Base-by-base conservation (phyloP, 2,113 vertebrate species). In the Hippocampus abdominalis region DNA sequence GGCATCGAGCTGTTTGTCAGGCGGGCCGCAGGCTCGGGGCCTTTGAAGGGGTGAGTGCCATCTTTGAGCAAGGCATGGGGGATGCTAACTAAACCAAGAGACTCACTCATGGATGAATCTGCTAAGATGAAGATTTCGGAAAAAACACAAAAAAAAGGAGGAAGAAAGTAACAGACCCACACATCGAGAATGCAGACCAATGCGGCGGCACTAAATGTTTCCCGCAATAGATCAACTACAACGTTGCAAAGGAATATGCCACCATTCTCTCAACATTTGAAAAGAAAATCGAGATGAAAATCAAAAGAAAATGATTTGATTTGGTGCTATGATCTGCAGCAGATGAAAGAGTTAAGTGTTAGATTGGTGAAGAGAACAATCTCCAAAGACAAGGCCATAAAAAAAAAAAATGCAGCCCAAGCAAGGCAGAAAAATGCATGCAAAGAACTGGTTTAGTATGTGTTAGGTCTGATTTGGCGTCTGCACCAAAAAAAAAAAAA, bases 11-110 rank as follows among this genome's bases (percentile, higher is more conserved):
- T 96, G 96, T 97, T 96, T 96, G 95, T 94, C 87, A 90, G 92
- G 92, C 90, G 93, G 96, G 95, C 94, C 95, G 95, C 97, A 98
- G 95, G 95, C 96, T 98, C 94, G 87, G 92, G 94, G 97, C 95
- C 97, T 94, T 98, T 98, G 95, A 98, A 98, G 96, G 96, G 96
- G 95, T 95, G 97, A 97, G 93, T 94, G 94, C 96, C 96, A 98
- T 98, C 96, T 98, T 97, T 96, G 93, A 94, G 96, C 94, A 92
- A 92, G 94, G 92, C 88, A 93, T 94, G 92, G 91, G 84, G 81
- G 87, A 94, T 94, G 93, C 83, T 85, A 68, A 78, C 77, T 84
- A 89, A 65, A 86, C 77, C 80, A 75, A 20, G 57, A 20, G 57
- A 75, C 73, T 74, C 25, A 85, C 78, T 76, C 73, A 89, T 83